Percentiles rank a stretch among this genome's conserved stretches.
Evolutionary conservation across 2,888 invertebrate species (phyloP).

Genomic region (Parnassius glacialis): DNA sequence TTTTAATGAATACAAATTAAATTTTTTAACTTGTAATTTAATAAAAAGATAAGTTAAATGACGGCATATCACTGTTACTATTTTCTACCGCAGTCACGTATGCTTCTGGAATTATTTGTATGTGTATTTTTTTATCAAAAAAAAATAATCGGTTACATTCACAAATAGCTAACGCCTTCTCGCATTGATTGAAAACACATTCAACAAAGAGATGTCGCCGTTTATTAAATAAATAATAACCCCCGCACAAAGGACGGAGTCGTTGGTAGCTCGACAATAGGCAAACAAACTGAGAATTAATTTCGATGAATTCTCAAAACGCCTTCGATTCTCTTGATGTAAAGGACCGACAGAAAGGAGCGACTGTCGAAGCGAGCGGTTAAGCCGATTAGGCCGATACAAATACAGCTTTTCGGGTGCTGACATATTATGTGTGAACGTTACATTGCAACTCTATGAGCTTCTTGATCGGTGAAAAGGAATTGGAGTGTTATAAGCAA

Average conservation of each 20-base stretch:
- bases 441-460: slow-evolving; percentile 52
- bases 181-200: slow-evolving; percentile 56
- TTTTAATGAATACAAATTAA: too few species aligned
- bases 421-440: slow-evolving; percentile 61
- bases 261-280: slow-evolving; percentile 70
- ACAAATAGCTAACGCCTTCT: slow-evolving; percentile 51
- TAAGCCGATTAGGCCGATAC: slow-evolving; percentile 77
- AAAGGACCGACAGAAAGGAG: slow-evolving; percentile 53
- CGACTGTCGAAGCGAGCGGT: slow-evolving; percentile 51
- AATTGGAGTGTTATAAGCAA: slow-evolving; percentile 15
- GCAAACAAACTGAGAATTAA: slow-evolving; percentile 77
- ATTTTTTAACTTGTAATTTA: too few species aligned
- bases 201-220: slow-evolving; percentile 63
- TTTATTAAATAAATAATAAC: slow-evolving; percentile 78
- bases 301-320: slow-evolving; percentile 75
- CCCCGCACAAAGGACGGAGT: slow-evolving; percentile 55
- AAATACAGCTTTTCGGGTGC: slow-evolving; percentile 60
- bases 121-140: slow-evolving; percentile 37
- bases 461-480: slow-evolving; percentile 22
- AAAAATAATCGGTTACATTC: slow-evolving; percentile 33
- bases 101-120: slow-evolving; percentile 19
- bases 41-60: too few species aligned
- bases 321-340: slow-evolving; percentile 62
- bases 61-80: too few species aligned
- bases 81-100: slow-evolving; percentile 7